These are phyloP conservation scores for Clistopyga incitator DNA, from an alignment of 2,888 invertebrate species.

Conservation along the genomic window DNA sequence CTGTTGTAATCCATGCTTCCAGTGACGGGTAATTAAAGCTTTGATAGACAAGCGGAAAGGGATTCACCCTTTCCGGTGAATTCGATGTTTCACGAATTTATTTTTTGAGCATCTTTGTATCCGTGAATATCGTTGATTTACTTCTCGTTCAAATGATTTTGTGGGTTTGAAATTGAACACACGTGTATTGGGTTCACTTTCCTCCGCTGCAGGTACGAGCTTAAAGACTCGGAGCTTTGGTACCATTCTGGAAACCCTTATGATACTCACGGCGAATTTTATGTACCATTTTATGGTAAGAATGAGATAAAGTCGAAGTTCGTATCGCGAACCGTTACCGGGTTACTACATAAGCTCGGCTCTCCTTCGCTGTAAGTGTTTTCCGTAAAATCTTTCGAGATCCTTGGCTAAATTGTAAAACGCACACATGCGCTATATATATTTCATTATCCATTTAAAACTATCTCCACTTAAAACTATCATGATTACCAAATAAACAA, in stretches of 20 bases:
- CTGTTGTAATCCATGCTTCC: not conserved
- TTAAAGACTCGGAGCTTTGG: no score
- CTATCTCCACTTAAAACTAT: no score
- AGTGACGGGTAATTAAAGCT: not conserved
- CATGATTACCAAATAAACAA: no score
- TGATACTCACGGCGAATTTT: no score
- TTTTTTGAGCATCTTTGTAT: not conserved
- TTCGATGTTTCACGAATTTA: not conserved
- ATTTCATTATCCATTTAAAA: no score
- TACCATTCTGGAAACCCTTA: no score
- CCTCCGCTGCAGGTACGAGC: not conserved
- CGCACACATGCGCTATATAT: not conserved
- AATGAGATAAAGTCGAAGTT: not conserved
- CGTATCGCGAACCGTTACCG: not conserved
- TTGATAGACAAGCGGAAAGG: not conserved
- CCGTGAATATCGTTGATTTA: not conserved
- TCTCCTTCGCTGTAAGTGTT: not conserved
- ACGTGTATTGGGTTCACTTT: not conserved
- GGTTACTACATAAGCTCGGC: no score
- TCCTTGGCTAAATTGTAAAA: not conserved
- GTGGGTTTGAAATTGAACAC: not conserved
- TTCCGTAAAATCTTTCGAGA: not conserved
- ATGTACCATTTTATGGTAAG: no score
- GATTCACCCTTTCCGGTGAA: not conserved
- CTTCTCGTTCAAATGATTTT: not conserved